Percentiles rank a stretch among this genome's conserved stretches.
Evolutionary conservation across 2,888 invertebrate genomes (phyloP).

Genomic region (Trimorus sp.): DNA sequence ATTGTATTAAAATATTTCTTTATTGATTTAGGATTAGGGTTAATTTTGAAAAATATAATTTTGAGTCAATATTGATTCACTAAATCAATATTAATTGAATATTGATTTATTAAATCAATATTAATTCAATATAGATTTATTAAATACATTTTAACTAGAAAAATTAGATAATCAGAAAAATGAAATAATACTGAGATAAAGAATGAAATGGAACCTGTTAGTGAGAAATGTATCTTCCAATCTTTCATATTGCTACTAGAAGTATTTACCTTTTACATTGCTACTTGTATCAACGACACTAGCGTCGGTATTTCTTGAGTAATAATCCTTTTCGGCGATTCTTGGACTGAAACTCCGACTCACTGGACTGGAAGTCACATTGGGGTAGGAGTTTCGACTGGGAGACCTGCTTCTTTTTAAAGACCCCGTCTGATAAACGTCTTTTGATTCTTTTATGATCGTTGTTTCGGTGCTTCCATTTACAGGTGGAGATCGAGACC

Average conservation of each 20-base stretch:
- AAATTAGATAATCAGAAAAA: too few relatives aligned
- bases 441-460: constrained; percentile 76
- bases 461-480: constrained; percentile 60
- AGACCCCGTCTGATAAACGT: constrained; percentile 74
- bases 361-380: constrained; percentile 74
- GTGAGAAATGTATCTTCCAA: neutral
- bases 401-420: constrained; percentile 75
- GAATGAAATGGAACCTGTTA: too few relatives aligned
- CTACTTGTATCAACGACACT: constrained; percentile 79
- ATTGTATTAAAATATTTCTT: too few relatives aligned
- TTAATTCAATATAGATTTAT: too few relatives aligned
- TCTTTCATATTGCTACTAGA: neutral
- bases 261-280: constrained; percentile 76
- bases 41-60: too few relatives aligned
- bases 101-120: too few relatives aligned
- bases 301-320: constrained; percentile 72
- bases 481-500: constrained; percentile 71
- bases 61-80: too few relatives aligned
- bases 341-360: constrained; percentile 76
- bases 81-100: too few relatives aligned
- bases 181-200: too few relatives aligned
- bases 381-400: constrained; percentile 73
- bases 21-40: too few relatives aligned
- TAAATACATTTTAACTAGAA: too few relatives aligned
- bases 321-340: constrained; percentile 71